These are phyloP conservation scores for Cheiracanthium punctorium DNA, from an alignment of 2,888 invertebrate genomes.

Conservation along the genomic window DNA sequence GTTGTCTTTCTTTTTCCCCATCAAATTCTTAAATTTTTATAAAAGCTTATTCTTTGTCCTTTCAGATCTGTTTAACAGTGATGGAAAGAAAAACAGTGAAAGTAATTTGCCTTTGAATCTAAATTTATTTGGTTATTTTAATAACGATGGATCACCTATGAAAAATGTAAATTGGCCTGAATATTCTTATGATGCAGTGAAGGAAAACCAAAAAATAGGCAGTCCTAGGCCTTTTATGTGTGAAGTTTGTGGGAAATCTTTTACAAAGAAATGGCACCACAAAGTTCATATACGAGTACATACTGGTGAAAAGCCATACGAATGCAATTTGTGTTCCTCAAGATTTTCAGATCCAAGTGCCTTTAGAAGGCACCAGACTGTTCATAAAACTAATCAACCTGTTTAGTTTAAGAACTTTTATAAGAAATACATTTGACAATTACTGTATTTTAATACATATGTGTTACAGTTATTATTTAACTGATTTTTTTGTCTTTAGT, in stretches of 20 bases:
- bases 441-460: no score
- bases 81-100: neutral
- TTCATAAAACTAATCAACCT: constrained; percentile 18
- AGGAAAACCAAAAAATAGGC: constrained; percentile 26
- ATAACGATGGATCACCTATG: neutral
- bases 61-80: constrained; percentile 18
- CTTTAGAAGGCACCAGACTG: constrained; percentile 52
- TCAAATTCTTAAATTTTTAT: no score
- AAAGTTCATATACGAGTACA: constrained; percentile 91
- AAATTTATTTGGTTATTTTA: constrained; percentile 36
- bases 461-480: no score
- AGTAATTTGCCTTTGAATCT: neutral
- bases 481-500: no score
- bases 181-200: constrained; percentile 33
- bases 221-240: constrained; percentile 95
- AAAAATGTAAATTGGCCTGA: constrained; percentile 16
- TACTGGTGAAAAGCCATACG: constrained; percentile 92
- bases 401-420: neutral
- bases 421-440: no score
- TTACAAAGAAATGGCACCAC: constrained; percentile 95
- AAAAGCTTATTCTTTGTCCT: constrained; percentile 19
- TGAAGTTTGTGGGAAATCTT: constrained; percentile 91
- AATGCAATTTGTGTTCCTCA: constrained; percentile 88
- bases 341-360: constrained; percentile 84
- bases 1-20: no score